Conservation (phyloP, 1,140 invertebrate species). For the roundworm (Caenorhabditis elegans) region WBcel235 BX284605.5:3762501-3763000, state of each 20-base stretch:
- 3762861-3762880: not conserved
- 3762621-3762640: not conserved
- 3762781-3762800: not conserved
- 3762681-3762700: not conserved
- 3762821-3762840: not conserved
- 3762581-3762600: not conserved
- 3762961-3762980: not conserved
- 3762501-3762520: too few relatives aligned
- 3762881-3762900: not conserved
- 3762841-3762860: not conserved
- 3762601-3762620: not conserved
- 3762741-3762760: too few relatives aligned
- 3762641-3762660: not conserved
- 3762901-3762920: too few relatives aligned
- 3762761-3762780: not conserved
- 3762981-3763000: not conserved
- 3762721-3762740: too few relatives aligned
- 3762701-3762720: constrained; percentile 19
- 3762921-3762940: too few relatives aligned
- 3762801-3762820: not conserved
- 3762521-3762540: too few relatives aligned
- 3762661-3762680: not conserved
- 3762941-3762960: not conserved
- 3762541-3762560: too few relatives aligned
- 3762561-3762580: not conserved